These are phyloP conservation scores for Drosophila pseudotakahashii DNA, from an alignment of 2,888 invertebrate species.

Conservation along the genomic window DNA sequence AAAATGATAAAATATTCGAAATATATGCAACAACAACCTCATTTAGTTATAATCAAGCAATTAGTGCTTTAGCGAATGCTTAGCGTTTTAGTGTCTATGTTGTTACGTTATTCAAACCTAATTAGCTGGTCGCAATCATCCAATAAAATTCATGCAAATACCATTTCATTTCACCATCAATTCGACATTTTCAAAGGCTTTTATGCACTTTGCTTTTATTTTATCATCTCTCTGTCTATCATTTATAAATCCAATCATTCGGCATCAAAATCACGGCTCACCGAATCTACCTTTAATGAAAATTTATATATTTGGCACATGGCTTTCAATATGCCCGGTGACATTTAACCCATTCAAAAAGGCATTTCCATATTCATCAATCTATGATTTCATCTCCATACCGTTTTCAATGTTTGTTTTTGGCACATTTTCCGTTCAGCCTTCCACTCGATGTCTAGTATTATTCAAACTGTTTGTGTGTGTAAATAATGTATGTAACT, in stretches of 20 bases:
- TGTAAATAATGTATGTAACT: conserved; percentile 33
- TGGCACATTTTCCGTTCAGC: conserved; percentile 61
- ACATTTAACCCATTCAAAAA: conserved; percentile 30
- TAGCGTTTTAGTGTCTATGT: conserved; percentile 31
- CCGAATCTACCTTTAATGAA: conserved; percentile 37
- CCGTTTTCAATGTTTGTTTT: conserved; percentile 52
- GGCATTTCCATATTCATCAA: conserved; percentile 47
- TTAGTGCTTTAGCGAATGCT: conserved; percentile 60
- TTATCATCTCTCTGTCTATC: conserved; percentile 25
- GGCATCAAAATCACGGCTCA: conserved; percentile 54
- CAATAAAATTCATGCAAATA: conserved; percentile 31
- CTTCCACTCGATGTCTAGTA: conserved; percentile 39
- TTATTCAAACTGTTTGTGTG: conserved; percentile 35
- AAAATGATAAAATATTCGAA: not conserved
- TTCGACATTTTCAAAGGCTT: conserved; percentile 14
- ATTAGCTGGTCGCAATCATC: conserved; percentile 62
- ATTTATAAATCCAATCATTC: conserved; percentile 38
- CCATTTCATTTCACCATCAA: conserved; percentile 37
- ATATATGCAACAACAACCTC: conserved; percentile 54
- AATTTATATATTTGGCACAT: conserved; percentile 16
- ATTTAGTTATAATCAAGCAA: conserved; percentile 40
- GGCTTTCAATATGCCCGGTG: conserved; percentile 14
- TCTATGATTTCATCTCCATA: conserved; percentile 29
- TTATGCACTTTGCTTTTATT: conserved; percentile 38
- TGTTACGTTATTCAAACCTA: conserved; percentile 32